These are phyloP conservation scores for Panagrolaimus sp. DNA, from an alignment of 1,140 invertebrate species.

Conservation along the genomic window DNA sequence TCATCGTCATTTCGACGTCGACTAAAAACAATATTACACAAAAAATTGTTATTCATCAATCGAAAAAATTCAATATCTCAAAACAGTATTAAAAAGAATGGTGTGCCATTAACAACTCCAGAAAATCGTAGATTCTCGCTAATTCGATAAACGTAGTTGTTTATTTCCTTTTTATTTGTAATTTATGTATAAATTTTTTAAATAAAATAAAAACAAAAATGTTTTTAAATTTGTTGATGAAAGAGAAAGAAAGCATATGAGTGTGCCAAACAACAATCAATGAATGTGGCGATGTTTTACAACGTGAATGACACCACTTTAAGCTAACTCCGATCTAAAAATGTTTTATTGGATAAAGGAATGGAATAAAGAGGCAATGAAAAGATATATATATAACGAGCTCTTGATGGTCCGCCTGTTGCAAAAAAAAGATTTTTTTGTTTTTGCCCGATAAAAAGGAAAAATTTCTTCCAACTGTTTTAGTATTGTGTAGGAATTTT, in stretches of 20 bases:
- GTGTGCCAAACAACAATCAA: too few relatives aligned
- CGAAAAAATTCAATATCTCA: background rate
- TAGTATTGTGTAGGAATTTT: too few relatives aligned
- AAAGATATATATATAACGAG: too few relatives aligned
- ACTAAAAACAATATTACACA: background rate
- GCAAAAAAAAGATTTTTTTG: too few relatives aligned
- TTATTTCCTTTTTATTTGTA: conserved; percentile 4
- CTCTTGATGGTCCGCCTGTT: too few relatives aligned
- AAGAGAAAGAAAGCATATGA: background rate
- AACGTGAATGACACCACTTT: too few relatives aligned
- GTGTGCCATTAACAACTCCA: background rate
- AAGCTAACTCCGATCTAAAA: too few relatives aligned
- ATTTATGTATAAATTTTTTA: background rate
- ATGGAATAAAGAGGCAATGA: too few relatives aligned
- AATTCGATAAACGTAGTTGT: background rate
- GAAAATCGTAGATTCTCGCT: background rate
- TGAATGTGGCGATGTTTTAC: too few relatives aligned
- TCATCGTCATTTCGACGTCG: conserved; percentile 25
- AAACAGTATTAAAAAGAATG: conserved; percentile 12
- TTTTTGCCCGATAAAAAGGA: too few relatives aligned
- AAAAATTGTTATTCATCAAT: background rate
- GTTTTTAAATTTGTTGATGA: background rate
- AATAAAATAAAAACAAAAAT: conserved; percentile 1
- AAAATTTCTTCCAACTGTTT: too few relatives aligned
- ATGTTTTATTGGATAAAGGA: too few relatives aligned